Evolutionary conservation across 1,140 invertebrate species (phyloP), one percentile per base, ranked within the genome.

Genomic region (Ostrea edulis): DNA sequence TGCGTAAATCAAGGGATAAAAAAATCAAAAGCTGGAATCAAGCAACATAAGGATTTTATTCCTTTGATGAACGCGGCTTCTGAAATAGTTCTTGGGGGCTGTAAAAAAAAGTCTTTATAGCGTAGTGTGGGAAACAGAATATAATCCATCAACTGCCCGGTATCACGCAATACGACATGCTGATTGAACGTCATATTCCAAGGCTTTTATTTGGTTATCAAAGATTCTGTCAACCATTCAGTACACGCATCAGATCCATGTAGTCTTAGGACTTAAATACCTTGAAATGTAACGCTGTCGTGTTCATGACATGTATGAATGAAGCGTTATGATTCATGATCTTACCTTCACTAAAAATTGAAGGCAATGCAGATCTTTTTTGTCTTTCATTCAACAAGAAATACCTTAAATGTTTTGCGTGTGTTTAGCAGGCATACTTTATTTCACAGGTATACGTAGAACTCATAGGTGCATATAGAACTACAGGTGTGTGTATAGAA

Each of bases 231-330:
- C 29, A 77, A 29, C 68, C 14, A 77, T 14, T 29, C 29, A 11
- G 68, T 25, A 77, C 9, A 77, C 29, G 7, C 35, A 29, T 25
- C 25, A 35, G 22, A 29, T 12, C 2, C 68, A 29, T 77, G 68
- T 17, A 29, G 29, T 29, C 25, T 8, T 77, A 2, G 22, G 22
- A 77, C 68, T 29, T 77, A 77, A 35, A 25, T 25, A 77, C 68
- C 68, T 77, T 25, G 68, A 35, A 77, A 77, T 77, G 22, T 77
- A 77, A 77, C 68, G 25, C 68, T 71, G 68, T 77, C 65, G 65
- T 25, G 12, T 71, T 71, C 68, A 25, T 77, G 68, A 77, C 68
- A 77, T 25, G 29, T 29, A 35, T 77, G 68, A 14, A 25, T 77
- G 25, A 77, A 77, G 29, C 22, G 35, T 77, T 77, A 77, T 77